These are phyloP conservation scores for Meliscaeva auricollis DNA, from an alignment of 2,888 invertebrate species.

Conservation along the genomic window DNA sequence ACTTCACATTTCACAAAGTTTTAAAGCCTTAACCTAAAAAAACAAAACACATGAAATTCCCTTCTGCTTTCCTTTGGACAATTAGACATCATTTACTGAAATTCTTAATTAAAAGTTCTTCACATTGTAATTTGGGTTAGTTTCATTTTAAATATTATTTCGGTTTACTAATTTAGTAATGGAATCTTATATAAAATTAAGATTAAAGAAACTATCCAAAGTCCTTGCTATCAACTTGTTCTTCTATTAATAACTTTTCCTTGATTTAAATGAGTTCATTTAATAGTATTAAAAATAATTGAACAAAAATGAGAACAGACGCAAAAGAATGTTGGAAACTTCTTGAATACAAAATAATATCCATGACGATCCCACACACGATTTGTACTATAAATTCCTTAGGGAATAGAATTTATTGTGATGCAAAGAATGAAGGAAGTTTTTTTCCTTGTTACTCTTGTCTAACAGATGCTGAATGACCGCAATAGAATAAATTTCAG, in stretches of 20 bases:
- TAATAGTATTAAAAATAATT: neutral
- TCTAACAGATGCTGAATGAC: slow-evolving; percentile 26
- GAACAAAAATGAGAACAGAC: neutral
- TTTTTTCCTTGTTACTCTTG: slow-evolving; percentile 33
- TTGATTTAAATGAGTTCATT: neutral
- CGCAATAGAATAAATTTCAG: slow-evolving; percentile 14
- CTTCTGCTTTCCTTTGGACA: too few relatives aligned
- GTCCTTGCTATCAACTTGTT: neutral
- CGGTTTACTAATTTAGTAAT: too few relatives aligned
- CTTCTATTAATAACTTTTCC: neutral
- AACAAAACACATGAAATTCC: too few relatives aligned
- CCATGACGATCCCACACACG: neutral
- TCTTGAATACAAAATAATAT: neutral
- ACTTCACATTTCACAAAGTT: too few relatives aligned
- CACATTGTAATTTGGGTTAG: too few relatives aligned
- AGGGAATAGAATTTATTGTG: slow-evolving; percentile 31
- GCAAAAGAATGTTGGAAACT: neutral
- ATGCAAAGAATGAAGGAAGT: neutral
- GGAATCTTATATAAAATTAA: too few relatives aligned
- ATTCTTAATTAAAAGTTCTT: too few relatives aligned
- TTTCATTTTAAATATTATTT: too few relatives aligned
- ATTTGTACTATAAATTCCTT: slow-evolving; percentile 24
- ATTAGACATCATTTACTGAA: too few relatives aligned
- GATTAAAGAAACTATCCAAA: neutral
- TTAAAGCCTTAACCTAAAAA: too few relatives aligned